Conservation (phyloP, 2,888 invertebrate genomes). For the Podabrus alpinus region DNA sequence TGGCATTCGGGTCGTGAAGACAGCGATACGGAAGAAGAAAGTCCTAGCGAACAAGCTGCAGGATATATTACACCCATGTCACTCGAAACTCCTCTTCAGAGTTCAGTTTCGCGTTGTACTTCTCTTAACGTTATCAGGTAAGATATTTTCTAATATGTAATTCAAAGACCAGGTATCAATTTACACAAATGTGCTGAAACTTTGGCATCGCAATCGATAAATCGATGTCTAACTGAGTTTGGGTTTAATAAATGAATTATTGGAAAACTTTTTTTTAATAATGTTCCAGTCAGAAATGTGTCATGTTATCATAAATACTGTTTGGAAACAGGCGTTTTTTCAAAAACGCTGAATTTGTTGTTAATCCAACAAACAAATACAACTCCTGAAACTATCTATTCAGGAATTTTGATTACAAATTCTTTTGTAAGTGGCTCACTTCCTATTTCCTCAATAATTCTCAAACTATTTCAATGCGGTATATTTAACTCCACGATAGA, state of each 20-base stretch:
- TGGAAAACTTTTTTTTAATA: not conserved
- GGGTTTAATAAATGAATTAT: not conserved
- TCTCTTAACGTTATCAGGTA: slow-evolving; percentile 78
- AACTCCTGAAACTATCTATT: not conserved
- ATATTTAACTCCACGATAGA: not conserved
- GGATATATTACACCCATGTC: slow-evolving; percentile 81
- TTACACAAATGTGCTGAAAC: not conserved
- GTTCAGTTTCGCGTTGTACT: slow-evolving; percentile 83
- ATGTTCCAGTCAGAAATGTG: not conserved
- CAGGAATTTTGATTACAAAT: not conserved
- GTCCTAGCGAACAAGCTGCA: slow-evolving; percentile 67
- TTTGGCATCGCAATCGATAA: not conserved
- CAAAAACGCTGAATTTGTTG: not conserved
- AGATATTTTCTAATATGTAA: slow-evolving; percentile 3
- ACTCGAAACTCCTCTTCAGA: slow-evolving; percentile 84
- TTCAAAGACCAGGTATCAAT: not conserved
- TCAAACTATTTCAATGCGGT: not conserved
- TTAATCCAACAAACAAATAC: not conserved
- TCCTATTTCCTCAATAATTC: not conserved
- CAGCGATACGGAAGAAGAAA: slow-evolving; percentile 78
- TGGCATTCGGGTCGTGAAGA: slow-evolving; percentile 89
- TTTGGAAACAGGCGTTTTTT: not conserved
- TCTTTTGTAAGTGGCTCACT: not conserved
- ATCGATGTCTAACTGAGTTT: not conserved
- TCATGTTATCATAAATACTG: not conserved